Conservation (phyloP, 2,113 vertebrate genomes). For the Alouatta palliata region DNA sequence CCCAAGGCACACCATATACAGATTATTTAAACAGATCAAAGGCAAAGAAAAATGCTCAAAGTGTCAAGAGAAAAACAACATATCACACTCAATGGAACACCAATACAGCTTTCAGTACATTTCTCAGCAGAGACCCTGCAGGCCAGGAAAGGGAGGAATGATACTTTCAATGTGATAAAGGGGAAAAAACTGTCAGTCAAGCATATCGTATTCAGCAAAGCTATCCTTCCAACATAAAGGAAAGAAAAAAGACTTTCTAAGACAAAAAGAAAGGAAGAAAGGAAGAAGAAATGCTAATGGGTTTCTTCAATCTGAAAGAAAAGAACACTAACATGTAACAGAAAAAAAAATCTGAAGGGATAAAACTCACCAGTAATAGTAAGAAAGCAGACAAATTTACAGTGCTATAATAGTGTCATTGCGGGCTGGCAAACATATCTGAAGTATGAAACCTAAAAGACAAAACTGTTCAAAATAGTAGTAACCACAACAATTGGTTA, state of each 20-base stretch:
- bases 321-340: too few relatives aligned
- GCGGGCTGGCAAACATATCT: too few relatives aligned
- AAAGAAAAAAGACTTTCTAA: not conserved
- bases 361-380: too few relatives aligned
- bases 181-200: not conserved
- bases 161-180: not conserved
- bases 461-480: too few relatives aligned
- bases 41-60: not conserved
- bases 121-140: not conserved
- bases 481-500: too few relatives aligned
- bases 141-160: not conserved
- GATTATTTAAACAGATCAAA: not conserved
- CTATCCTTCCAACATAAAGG: not conserved
- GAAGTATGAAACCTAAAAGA: too few relatives aligned
- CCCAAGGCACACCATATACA: not conserved
- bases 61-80: not conserved
- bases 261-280: not conserved
- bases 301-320: too few relatives aligned
- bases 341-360: too few relatives aligned
- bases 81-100: not conserved
- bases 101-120: not conserved
- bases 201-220: not conserved
- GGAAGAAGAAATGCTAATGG: not conserved
- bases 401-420: too few relatives aligned
- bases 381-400: too few relatives aligned